Evolutionary conservation across 1,140 invertebrate genomes (phyloP), one percentile per base, ranked within the genome.

Genomic region (Drosophila simulans): DNA sequence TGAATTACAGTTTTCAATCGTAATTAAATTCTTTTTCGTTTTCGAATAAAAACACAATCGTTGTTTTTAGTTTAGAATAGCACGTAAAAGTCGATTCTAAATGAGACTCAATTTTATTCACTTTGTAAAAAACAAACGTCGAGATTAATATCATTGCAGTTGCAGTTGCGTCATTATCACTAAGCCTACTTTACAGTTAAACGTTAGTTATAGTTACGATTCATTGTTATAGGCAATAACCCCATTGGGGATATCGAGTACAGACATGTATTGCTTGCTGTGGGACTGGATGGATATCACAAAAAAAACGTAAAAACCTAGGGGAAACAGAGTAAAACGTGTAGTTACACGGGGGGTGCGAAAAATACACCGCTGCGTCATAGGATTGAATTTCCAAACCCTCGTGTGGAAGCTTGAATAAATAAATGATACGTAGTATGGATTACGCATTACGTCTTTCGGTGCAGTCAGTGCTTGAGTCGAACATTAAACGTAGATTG

Each of bases 261-360:
- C 63, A 48, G 31, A 80, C 31, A 64, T 42, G 48, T 46, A 68
- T 74, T 66, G 59, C 56, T 77, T 70, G 17, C 68, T 77, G 55
- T 56, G 53, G 69, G 54, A 74, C 63, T 70, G 48, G 22, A 55
- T 42, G 63, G 60, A 70, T 86, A 85, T 85, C 81, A 85, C 82
- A 77, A 45, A 77, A 45, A 22, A 43, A 77, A 69, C 57, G 43
- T 45, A 69, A 60, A 60, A 75, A 64, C 20, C 51, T 60, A 70
- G 35, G 65, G 49, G 51, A 46, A 64, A 59, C 39, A 66, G 76
- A 51, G 25, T 72, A 72, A 76, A 78, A 69, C 45, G 48, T 35
- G 31, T 45, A 56, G 42, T 63, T 37, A 39, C 40, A 68, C 31
- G 3, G 4, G 31, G 43, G 31, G 34, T 35, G 37, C 43, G 31